These are phyloP conservation scores for Heloderma charlesbogerti DNA, from an alignment of 2,113 vertebrate genomes.

Conservation along the genomic window DNA sequence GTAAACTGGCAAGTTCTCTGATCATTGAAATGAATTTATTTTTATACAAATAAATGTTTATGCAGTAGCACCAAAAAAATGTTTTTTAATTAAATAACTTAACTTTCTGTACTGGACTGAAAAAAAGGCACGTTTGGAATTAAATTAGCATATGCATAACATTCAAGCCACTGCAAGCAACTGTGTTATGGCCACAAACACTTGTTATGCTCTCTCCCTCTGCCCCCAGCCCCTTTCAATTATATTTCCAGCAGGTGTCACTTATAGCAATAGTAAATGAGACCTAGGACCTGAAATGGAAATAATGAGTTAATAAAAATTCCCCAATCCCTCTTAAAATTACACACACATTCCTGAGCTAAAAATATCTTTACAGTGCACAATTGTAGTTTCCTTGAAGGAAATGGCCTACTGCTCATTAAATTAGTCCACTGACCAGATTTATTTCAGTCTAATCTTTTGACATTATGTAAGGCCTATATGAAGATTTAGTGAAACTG, in stretches of 20 bases:
- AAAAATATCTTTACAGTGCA: constrained; percentile 22
- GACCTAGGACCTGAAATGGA: constrained; percentile 19
- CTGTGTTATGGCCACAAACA: constrained; percentile 1
- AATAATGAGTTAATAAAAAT: constrained; percentile 40
- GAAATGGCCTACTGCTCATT: constrained; percentile 1
- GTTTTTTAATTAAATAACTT: background rate
- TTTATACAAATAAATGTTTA: background rate
- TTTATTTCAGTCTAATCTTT: constrained; percentile 9
- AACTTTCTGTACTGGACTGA: background rate
- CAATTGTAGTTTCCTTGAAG: constrained; percentile 12
- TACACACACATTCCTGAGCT: constrained; percentile 26
- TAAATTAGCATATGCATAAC: accelerated
- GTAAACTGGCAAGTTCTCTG: no score
- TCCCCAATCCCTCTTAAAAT: constrained; percentile 23
- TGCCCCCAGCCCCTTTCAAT: background rate
- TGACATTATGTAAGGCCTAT: constrained; percentile 14
- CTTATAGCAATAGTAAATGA: background rate
- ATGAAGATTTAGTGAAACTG: background rate
- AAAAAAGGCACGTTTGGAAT: background rate
- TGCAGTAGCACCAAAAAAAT: background rate
- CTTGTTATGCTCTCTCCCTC: constrained; percentile 24
- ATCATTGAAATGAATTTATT: no score
- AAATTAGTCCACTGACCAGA: constrained; percentile 6
- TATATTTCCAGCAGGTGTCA: constrained; percentile 49
- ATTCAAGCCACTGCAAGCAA: constrained; percentile 3